phyloP scores from a whole-genome alignment of 92 coral and sea anemone genomes.

The Heliopora coerulea region DNA sequence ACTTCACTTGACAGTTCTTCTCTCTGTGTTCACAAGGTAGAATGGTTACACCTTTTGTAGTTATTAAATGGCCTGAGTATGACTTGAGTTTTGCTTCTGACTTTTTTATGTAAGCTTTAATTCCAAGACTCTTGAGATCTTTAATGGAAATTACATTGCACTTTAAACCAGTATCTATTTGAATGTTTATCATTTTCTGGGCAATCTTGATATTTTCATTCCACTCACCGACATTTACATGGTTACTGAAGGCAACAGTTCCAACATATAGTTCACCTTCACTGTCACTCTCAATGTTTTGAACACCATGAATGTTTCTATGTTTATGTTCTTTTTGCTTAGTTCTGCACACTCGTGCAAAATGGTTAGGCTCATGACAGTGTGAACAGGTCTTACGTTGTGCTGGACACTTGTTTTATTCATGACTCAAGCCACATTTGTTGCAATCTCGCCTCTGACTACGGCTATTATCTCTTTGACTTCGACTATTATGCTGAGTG shows the following conservation, averaged over 20 bases:
- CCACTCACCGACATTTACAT: neutral
- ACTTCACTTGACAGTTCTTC: slow-evolving; percentile 21
- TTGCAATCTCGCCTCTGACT: no score
- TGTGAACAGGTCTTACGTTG: slow-evolving; percentile 27
- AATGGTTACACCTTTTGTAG: slow-evolving; percentile 1
- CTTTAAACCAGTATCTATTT: slow-evolving; percentile 34
- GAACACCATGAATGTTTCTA: neutral
- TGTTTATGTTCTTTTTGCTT: slow-evolving; percentile 1
- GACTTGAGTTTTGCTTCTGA: slow-evolving; percentile 33
- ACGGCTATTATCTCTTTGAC: no score
- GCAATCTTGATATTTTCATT: neutral
- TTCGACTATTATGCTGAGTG: neutral
- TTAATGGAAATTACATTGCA: slow-evolving; percentile 33
- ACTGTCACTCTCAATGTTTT: neutral
- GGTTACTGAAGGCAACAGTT: slow-evolving; percentile 10
- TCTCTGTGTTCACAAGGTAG: slow-evolving; percentile 48
- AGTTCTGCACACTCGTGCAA: slow-evolving; percentile 45
- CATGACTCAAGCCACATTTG: neutral
- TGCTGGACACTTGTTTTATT: slow-evolving; percentile 25
- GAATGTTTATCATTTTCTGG: slow-evolving; percentile 30
- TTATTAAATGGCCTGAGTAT: slow-evolving; percentile 42
- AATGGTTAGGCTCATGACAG: slow-evolving; percentile 34
- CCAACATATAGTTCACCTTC: slow-evolving; percentile 26
- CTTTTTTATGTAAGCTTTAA: slow-evolving; percentile 3
- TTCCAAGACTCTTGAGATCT: slow-evolving; percentile 1